These are phyloP conservation scores for Chromobotia macracanthus DNA, from an alignment of 2,797 vertebrate genomes.

Conservation along the genomic window DNA sequence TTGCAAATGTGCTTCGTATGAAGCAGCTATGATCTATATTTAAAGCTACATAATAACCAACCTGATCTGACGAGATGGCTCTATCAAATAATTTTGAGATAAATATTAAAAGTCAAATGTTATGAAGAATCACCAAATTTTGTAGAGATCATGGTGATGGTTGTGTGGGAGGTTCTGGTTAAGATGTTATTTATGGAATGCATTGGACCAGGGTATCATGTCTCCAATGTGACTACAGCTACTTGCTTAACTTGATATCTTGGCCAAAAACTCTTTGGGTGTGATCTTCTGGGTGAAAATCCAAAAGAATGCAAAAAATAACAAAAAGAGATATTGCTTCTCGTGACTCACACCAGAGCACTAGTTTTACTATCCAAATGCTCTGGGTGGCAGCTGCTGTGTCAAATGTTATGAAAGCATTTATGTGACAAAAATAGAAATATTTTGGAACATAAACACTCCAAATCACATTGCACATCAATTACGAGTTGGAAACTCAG, in stretches of 20 bases:
- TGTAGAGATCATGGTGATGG: no score
- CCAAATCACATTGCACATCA: background rate
- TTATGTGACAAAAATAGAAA: background rate
- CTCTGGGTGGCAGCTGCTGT: background rate
- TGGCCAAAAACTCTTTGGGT: no score
- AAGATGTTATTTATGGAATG: no score
- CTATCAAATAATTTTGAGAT: no score
- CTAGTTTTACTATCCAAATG: background rate
- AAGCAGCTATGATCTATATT: background rate
- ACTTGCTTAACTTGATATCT: no score
- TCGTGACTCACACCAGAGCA: background rate
- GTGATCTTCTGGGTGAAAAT: no score
- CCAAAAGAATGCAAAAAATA: background rate
- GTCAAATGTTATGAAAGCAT: no score
- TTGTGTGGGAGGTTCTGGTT: no score
- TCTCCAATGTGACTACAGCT: no score
- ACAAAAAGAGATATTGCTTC: background rate
- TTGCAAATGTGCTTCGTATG: constrained; percentile 18
- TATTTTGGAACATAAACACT: background rate
- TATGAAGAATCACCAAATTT: no score
- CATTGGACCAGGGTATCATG: no score
- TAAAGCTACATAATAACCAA: background rate
- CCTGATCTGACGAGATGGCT: background rate
- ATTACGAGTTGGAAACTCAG: background rate
- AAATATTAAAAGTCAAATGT: no score